phyloP scores from a whole-genome alignment of 2,797 vertebrate species.

The Avahi laniger region DNA sequence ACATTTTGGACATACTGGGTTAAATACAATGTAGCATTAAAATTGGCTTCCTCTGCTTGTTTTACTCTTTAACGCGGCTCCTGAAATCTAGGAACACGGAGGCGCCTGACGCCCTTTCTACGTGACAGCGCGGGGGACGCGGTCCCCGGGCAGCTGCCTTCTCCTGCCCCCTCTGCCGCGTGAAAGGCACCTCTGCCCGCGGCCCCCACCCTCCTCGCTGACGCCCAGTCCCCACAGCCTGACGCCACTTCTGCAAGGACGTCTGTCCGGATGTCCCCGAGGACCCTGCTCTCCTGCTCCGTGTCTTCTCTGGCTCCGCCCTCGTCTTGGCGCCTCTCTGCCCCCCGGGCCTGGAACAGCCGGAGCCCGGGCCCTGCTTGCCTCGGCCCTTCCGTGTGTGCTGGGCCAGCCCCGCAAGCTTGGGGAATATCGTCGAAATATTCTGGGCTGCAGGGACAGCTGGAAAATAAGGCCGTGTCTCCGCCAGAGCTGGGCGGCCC shows the following conservation, averaged over 20 bases:
- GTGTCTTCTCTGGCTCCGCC: too few relatives aligned
- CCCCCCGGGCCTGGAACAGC: not conserved
- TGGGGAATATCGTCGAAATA: not conserved
- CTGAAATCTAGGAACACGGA: too few relatives aligned
- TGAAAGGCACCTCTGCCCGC: not conserved
- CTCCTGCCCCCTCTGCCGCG: not conserved
- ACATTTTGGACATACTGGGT: too few relatives aligned
- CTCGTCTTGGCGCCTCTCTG: not conserved
- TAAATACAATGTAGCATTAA: too few relatives aligned
- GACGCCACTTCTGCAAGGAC: not conserved
- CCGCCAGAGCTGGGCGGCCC: not conserved
- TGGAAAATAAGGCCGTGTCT: accelerated
- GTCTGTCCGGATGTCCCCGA: not conserved
- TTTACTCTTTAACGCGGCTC: too few relatives aligned
- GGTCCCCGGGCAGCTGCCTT: accelerated
- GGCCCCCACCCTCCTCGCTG: not conserved
- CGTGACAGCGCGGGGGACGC: too few relatives aligned
- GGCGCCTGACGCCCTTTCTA: too few relatives aligned
- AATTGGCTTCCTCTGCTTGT: too few relatives aligned
- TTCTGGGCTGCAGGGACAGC: not conserved
- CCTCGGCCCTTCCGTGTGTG: too few relatives aligned
- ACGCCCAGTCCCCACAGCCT: not conserved
- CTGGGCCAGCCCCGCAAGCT: not conserved
- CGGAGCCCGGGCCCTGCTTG: not conserved
- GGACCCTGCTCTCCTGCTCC: not conserved